Base-by-base conservation (phyloP, 2,113 vertebrate genomes). In the Perca schrenkii region DNA sequence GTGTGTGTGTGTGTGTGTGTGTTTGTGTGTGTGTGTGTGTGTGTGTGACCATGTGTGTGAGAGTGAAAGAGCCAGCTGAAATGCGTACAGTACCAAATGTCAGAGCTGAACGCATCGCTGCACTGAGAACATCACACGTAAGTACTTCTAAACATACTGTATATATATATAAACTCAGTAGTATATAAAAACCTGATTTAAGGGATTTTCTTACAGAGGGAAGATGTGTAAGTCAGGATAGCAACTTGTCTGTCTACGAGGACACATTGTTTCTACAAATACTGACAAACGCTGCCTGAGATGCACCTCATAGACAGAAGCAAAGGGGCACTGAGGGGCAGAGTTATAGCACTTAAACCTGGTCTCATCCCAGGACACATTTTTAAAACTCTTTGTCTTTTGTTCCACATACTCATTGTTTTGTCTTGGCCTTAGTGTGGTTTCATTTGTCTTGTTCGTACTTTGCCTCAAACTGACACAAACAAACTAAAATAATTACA, bases 121-220 rank as follows among this genome's bases (percentile, higher is more conserved):
- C 71, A 58, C 83, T 74, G 91, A 91, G 21, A 81, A 85, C 91
- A 91, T 87, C 88, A 65, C 68, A 75, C 70, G 90, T 92, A 58
- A 93, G 92, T 90, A 91, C 83, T 74, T 22, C 43, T 65, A 36
- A 82, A 77, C 49, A 34, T 19, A 74, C 63, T 56, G 2, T 56
- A 2, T 0, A 1, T 62, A 1, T 62, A 21, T 56, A 21, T 8
- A 16, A 40, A 17, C 22, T 50, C 11, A 19, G 15, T 52, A 1
- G 52, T 47, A 13, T 31, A 25, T 52, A 34, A 8, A 0, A 16
- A 36, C 65, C 3, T 43, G 62, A 79, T 80, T 69, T 76, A 47
- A 67, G 31, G 16, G 28, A 10, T 63, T 56, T 67, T 52, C 8
- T 40, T 15, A 14, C 13, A 70, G 19, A 53, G 12, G 52, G 56